These are phyloP conservation scores for Cuculus canorus DNA, from an alignment of 2,797 vertebrate species.

Conservation along the genomic window DNA sequence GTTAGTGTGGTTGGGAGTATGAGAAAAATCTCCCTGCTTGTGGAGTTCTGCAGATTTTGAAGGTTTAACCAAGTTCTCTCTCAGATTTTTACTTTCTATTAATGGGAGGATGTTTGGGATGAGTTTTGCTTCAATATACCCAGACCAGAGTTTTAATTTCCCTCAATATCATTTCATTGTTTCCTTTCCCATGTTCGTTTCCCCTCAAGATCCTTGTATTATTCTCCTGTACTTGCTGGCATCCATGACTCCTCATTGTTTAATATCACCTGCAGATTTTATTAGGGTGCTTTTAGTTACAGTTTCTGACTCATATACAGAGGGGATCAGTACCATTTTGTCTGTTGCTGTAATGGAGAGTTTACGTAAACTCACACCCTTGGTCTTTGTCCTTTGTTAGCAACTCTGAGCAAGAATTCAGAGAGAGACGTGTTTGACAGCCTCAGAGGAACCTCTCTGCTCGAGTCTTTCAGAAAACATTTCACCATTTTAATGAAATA, in stretches of 20 bases:
- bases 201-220: not conserved
- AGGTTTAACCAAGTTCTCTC: not conserved
- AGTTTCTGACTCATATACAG: not conserved
- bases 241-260: not conserved
- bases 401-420: not conserved
- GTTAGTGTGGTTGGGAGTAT: not conserved
- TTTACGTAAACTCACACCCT: not conserved
- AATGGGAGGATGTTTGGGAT: not conserved
- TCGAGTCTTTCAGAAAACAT: not conserved
- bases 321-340: not conserved
- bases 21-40: not conserved
- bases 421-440: not conserved
- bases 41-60: not conserved
- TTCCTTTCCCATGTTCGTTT: not conserved
- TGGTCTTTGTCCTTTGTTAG: not conserved
- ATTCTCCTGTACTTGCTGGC: not conserved
- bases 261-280: not conserved
- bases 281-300: not conserved
- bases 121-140: not conserved
- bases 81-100: not conserved
- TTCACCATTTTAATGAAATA: not conserved
- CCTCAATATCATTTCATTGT: not conserved
- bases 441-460: not conserved
- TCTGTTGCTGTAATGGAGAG: not conserved
- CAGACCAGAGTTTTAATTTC: not conserved